Evolutionary conservation across 2,797 vertebrate species (phyloP), one percentile per base, ranked within the genome.

Genomic region (Notolepis coatsorum): DNA sequence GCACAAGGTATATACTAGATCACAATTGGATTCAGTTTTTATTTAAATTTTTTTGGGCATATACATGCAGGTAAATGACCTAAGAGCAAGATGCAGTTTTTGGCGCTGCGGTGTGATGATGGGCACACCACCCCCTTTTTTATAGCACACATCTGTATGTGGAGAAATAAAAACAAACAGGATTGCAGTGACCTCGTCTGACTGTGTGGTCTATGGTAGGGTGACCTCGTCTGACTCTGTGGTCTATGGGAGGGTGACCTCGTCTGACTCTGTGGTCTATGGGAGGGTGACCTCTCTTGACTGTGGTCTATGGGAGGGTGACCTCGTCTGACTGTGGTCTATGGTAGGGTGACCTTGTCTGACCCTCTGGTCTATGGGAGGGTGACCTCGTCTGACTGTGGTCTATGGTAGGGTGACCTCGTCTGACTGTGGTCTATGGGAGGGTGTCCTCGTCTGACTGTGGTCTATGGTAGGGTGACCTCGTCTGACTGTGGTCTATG

Each of bases 201-300:
- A 51, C 61, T 74, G 20, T 76, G 64, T 82, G 55, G 72, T 81
- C 64, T 85, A 27, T 75, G 52, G 43, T 43, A 9, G 7, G 48
- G 38, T n/a, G n/a, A n/a, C n/a, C n/a, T n/a, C n/a, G n/a, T n/a
- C n/a, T n/a, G 33, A 0, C 4, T 43, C 13, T 12, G 37, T 25
- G 15, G 24, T 21, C 24, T 43, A 41, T 53, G 48, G 35, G 17
- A 51, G 38, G 41, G 54, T 35, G 20, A 50, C 28, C 21, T 46
- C 46, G 52, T 73, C 51, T 75, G 64, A 51, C 61, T 74, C 23
- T 76, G 64, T 82, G 55, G 72, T 81, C 64, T 85, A 27, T 75
- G 52, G 43, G 39, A 9, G 7, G 48, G 38, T n/a, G n/a, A n/a
- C n/a, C n/a, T n/a, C n/a, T n/a, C n/a, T n/a, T n/a, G 33, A 0